Percentiles rank a stretch among this genome's conserved stretches.
phyloP scores from a whole-genome alignment of 1,140 invertebrate genomes.

The Drosophila baimaii region DNA sequence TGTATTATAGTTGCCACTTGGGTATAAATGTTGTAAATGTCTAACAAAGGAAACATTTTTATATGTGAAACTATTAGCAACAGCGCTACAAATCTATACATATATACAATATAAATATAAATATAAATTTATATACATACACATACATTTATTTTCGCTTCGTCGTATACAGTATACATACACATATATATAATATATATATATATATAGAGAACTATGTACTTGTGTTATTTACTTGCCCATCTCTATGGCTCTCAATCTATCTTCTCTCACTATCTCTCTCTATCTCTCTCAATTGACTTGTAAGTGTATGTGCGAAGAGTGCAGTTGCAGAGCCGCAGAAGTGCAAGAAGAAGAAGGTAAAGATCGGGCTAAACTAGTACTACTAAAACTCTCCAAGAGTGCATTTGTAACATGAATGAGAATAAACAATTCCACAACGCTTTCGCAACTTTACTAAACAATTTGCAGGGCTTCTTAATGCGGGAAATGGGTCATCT shows the following conservation, averaged over 20 bases:
- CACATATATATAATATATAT: conserved; percentile 16
- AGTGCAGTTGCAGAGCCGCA: conserved; percentile 39
- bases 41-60: conserved; percentile 50
- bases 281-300: conserved; percentile 25
- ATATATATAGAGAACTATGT: conserved; percentile 42
- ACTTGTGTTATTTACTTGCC: conserved; percentile 57
- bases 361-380: conserved; percentile 25
- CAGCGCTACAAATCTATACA: conserved; percentile 66
- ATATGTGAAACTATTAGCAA: conserved; percentile 60
- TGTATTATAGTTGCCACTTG: conserved; percentile 74
- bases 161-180: conserved; percentile 35
- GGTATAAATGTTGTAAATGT: conserved; percentile 74
- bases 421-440: conserved; percentile 58
- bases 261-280: no score
- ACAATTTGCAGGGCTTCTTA: conserved; percentile 12
- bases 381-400: conserved; percentile 52
- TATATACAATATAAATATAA: conserved; percentile 43
- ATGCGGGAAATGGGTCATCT: neutral
- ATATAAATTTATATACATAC: conserved; percentile 42
- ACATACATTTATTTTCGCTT: conserved; percentile 50
- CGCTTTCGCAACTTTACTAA: conserved; percentile 64
- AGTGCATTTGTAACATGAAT: conserved; percentile 59
- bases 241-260: conserved; percentile 31
- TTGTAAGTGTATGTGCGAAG: conserved; percentile 47
- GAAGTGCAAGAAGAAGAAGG: conserved; percentile 17